Conservation (phyloP, 2,113 vertebrate genomes). For the Puma concolor region DNA sequence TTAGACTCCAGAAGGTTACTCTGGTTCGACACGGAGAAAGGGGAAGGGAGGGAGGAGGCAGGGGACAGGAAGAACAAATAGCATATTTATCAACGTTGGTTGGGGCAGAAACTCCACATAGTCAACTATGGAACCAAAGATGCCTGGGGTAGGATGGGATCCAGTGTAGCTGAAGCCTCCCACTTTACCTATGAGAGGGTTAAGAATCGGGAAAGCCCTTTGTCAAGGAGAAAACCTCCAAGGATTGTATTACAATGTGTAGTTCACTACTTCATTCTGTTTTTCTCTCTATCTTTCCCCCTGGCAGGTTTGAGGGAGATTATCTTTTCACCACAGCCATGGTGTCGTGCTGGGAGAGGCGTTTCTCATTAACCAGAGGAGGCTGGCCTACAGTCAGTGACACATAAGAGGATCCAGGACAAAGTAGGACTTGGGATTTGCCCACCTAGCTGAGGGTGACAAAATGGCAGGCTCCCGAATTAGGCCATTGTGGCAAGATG, state of each 20-base stretch:
- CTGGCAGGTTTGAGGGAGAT: neutral
- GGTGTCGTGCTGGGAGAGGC: accelerated
- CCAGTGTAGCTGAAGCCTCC: neutral
- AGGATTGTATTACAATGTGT: accelerated
- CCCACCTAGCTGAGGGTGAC: neutral
- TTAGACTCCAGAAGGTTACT: neutral
- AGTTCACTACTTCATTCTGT: neutral
- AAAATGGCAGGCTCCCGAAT: neutral
- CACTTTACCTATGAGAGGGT: neutral
- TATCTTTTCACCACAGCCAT: neutral
- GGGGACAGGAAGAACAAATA: neutral
- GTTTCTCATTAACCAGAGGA: neutral
- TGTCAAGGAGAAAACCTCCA: neutral
- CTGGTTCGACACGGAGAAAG: accelerated
- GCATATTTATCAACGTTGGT: accelerated
- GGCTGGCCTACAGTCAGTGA: accelerated
- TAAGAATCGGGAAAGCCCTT: neutral
- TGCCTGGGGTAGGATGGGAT: neutral
- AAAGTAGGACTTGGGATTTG: neutral
- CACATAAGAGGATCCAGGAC: neutral
- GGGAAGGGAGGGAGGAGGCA: no score
- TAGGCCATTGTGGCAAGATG: accelerated
- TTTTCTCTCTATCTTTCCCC: neutral
- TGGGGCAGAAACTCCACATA: neutral
- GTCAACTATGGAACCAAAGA: neutral